Base-by-base conservation (phyloP, 2,113 vertebrate species). In the Saccopteryx leptura region DNA sequence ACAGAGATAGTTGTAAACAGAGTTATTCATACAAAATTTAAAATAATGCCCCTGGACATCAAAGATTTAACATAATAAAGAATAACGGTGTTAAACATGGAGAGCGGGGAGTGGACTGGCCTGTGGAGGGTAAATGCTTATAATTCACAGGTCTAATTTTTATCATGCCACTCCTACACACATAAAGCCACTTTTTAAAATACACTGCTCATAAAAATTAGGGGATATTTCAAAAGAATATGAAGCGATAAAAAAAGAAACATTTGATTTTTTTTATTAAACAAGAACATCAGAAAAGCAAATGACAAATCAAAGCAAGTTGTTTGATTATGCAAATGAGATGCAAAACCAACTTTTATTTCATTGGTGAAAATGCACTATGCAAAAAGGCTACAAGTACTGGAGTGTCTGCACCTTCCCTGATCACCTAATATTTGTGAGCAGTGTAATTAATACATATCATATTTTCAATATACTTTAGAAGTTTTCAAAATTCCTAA, bases 11-110 rank as follows among this genome's bases (percentile, higher is more conserved):
- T 0, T 78, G 33, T 60, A 63, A 90, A 81, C 61, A 88, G 31
- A 54, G 88, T 68, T 86, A 78, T 75, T 69, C 46, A 60, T 52
- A 31, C 4, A 63, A 63, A 82, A 24, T 82, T 94, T 63, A 91
- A 96, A 97, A 86, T 66, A 50, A 81, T 5, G 5, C 23, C 80
- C 84, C 46, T 19, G 28, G 72, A 97, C 69, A 79, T 24, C 7
- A 26, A 76, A 96, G 12, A 74, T 48, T 61, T 72, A 78, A 52
- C 28, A 50, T 54, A 74, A 39, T 81, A 88, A n/a, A 91, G 61
- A 86, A 5, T 12, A 58, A 58, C 9, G 23, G 13, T 79, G 23
- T 24, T 93, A 78, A 50, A 83, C 65, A 68, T 5, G 9, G 50
- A 90, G 8, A 85, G 2, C 13, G 17, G 50, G 14, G 7, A 71